Evolutionary conservation across 1,140 invertebrate genomes (phyloP), one percentile per base, ranked within the genome.

Genomic region (Trichonephila clavipes): DNA sequence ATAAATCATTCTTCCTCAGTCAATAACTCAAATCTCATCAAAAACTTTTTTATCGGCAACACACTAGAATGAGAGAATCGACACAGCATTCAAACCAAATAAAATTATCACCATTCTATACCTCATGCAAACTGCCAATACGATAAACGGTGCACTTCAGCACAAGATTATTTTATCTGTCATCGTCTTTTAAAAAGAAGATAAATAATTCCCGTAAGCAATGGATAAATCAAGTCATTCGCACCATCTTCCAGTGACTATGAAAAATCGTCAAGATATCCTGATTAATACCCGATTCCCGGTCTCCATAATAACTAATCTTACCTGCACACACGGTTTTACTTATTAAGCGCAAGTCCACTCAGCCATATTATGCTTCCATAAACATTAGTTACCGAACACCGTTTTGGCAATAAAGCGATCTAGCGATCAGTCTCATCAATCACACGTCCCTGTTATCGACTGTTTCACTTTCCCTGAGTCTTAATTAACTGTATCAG

Each of bases 401-500:
- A 61, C 83, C 51, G n/a, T 58, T 61, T 21, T 21, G 19, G 77
- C 69, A 64, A 91, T 91, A 91, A 83, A 34, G 90, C 83, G 40
- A 85, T n/a, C 61, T 91, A 59, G 81, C 90, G 72, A 91, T 62
- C 51, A 24, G 3, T n/a, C 58, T 69, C 90, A 91, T 91, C 77
- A 18, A 91, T 91, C 90, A 91, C 14, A n/a, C 21, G 58, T 18
- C 34, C 81, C 81, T 91, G 90, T 44, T 91, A 91, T 91, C 77
- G 90, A 91, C 90, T 91, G 81, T 18, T 91, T 58, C 59, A 72
- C 81, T 85, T 64, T 77, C 81, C 58, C 18, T 40, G 83, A 12
- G 21, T 51, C 77, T 91, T 91, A 91, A 91, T 91, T 91, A 91
- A 91, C 90, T 91, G 90, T 62, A 85, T 91, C 90, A 83, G 77